Evolutionary conservation across 35 echinoderm and acorn worm species (phyloP).

Genomic region (Diadema setosum): DNA sequence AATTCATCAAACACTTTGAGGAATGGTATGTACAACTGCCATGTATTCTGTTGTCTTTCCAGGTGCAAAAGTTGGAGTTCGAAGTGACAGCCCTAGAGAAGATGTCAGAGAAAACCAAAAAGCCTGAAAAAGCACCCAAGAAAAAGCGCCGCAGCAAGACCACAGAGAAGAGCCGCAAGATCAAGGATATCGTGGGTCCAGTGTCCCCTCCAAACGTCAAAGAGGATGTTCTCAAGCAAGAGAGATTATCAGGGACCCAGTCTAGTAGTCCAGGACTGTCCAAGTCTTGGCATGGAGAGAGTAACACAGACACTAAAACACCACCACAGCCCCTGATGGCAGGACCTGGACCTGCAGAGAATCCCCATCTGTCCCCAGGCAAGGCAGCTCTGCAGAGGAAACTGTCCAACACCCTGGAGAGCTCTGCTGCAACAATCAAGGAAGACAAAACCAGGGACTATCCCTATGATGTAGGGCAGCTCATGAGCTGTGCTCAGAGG

Average conservation of each 20-base stretch:
- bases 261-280: slow-evolving; percentile 45
- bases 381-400: slow-evolving; percentile 50
- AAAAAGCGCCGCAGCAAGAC: slow-evolving; percentile 4
- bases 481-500: not conserved
- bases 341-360: slow-evolving; percentile 52
- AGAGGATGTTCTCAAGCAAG: not conserved
- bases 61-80: slow-evolving; percentile 3
- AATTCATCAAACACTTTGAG: no score
- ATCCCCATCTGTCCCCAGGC: slow-evolving; percentile 27
- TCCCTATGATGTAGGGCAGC: not conserved
- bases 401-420: not conserved
- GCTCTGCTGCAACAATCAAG: not conserved
- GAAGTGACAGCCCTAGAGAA: slow-evolving; percentile 40
- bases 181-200: not conserved
- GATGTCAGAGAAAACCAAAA: slow-evolving; percentile 16
- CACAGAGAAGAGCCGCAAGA: slow-evolving; percentile 2
- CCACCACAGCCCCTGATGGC: slow-evolving; percentile 24
- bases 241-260: not conserved
- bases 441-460: not conserved
- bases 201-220: not conserved
- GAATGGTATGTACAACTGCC: not conserved
- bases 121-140: slow-evolving; percentile 18
- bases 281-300: slow-evolving; percentile 40
- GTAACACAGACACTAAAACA: slow-evolving; percentile 16
- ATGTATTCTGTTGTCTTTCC: not conserved